These are phyloP conservation scores for Daktulosphaira vitifoliae DNA, from an alignment of 1,140 invertebrate genomes.

Conservation along the genomic window DNA sequence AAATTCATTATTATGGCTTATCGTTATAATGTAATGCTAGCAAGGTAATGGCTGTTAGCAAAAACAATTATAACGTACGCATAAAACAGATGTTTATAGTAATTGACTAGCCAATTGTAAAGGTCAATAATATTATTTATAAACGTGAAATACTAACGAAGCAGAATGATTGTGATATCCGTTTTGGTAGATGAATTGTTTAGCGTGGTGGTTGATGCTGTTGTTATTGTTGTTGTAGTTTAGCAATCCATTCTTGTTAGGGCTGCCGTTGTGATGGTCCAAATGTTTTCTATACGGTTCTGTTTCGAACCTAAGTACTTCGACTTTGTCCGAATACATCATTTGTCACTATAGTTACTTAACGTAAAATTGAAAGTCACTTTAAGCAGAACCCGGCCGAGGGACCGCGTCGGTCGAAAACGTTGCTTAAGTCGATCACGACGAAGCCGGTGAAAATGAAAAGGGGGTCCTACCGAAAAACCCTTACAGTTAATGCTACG, in stretches of 20 bases:
- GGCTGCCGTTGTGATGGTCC: neutral
- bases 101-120: no score
- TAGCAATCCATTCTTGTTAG: neutral
- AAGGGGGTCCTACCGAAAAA: neutral
- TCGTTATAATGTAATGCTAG: no score
- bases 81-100: no score
- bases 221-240: slow-evolving; percentile 11
- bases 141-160: slow-evolving; percentile 7
- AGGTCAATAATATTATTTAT: no score
- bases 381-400: no score
- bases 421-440: neutral
- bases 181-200: neutral
- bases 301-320: slow-evolving; percentile 18
- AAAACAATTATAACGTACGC: no score
- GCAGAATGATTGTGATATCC: slow-evolving; percentile 6
- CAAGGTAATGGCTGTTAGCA: no score
- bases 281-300: slow-evolving; percentile 16
- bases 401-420: neutral
- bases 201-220: neutral
- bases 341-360: no score
- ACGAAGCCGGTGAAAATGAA: neutral
- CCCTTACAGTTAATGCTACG: neutral
- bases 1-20: no score
- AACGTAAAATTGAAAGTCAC: no score
- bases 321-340: slow-evolving; percentile 26